Conservation (phyloP, 2,888 invertebrate genomes). For the Punctoribates punctum region DNA sequence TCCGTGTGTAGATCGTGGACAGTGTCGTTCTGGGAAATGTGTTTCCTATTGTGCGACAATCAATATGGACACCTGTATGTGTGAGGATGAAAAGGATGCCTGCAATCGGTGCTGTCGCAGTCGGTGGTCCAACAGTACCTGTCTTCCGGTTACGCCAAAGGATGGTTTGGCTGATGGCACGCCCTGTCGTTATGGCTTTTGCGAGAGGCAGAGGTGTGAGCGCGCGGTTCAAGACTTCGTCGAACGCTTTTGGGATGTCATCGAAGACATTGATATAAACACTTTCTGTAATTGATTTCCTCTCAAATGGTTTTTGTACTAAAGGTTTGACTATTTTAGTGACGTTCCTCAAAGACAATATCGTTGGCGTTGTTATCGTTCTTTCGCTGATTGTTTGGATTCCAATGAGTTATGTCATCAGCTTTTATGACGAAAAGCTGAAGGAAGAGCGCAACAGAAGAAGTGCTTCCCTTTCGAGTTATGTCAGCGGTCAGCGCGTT, state of each 20-base stretch:
- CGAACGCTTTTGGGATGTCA: conserved; percentile 94
- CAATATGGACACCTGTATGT: conserved; percentile 90
- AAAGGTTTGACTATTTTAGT: conserved; percentile 52
- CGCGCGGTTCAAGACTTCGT: conserved; percentile 93
- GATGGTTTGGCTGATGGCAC: conserved; percentile 89
- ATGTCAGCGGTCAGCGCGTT: not conserved
- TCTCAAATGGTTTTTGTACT: not conserved
- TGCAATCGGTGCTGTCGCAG: conserved; percentile 85
- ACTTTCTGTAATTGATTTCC: conserved; percentile 62
- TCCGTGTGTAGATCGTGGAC: conserved; percentile 82
- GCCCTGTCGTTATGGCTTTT: conserved; percentile 94
- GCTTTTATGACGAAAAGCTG: conserved; percentile 62
- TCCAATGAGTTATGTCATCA: conserved; percentile 76
- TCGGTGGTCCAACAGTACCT: conserved; percentile 78
- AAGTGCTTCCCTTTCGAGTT: not conserved
- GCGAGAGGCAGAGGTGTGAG: conserved; percentile 91
- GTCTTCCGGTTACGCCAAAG: conserved; percentile 80
- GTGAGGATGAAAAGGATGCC: conserved; percentile 85
- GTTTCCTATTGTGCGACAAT: conserved; percentile 92
- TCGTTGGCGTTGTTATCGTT: conserved; percentile 86
- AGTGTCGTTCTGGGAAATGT: conserved; percentile 84
- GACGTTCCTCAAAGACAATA: conserved; percentile 82
- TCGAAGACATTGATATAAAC: conserved; percentile 92
- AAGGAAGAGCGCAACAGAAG: not conserved
- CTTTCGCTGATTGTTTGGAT: conserved; percentile 91